Evolutionary conservation across 2,113 vertebrate species (phyloP).

Genomic region (Acinonyx jubatus): DNA sequence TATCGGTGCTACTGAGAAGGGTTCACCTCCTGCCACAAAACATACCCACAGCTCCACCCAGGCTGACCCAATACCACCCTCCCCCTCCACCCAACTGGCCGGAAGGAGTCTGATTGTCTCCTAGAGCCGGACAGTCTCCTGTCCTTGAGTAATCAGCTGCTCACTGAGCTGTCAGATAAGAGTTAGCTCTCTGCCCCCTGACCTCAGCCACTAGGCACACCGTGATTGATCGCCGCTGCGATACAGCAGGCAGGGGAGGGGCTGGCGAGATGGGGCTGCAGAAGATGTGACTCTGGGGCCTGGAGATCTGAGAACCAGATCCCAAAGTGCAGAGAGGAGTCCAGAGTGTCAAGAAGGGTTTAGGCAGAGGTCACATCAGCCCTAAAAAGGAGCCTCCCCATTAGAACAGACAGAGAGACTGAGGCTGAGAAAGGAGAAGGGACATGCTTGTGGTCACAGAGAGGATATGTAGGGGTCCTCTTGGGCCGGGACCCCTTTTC

Average conservation of each 20-base stretch:
- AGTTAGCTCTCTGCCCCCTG: neutral
- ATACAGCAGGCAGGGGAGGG: neutral
- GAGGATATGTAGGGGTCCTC: neutral
- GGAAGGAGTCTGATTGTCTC: constrained; percentile 39
- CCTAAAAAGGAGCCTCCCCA: neutral
- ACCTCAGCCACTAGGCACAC: neutral
- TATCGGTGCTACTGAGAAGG: neutral
- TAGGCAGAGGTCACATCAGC: neutral
- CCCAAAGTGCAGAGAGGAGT: neutral
- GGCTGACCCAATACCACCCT: neutral
- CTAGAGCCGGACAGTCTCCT: neutral
- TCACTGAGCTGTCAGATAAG: constrained; percentile 2
- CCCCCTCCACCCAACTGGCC: neutral
- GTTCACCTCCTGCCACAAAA: neutral
- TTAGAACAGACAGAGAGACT: neutral
- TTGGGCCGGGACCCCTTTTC: neutral
- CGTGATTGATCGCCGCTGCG: neutral
- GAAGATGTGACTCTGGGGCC: neutral
- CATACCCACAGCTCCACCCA: neutral
- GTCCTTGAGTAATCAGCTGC: neutral
- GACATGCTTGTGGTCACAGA: neutral
- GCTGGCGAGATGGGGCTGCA: neutral
- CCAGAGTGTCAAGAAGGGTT: neutral
- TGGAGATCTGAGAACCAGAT: neutral
- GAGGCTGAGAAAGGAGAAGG: neutral